Evolutionary conservation across 2,797 vertebrate genomes (phyloP).

Genomic region (Sciurus vulgaris): DNA sequence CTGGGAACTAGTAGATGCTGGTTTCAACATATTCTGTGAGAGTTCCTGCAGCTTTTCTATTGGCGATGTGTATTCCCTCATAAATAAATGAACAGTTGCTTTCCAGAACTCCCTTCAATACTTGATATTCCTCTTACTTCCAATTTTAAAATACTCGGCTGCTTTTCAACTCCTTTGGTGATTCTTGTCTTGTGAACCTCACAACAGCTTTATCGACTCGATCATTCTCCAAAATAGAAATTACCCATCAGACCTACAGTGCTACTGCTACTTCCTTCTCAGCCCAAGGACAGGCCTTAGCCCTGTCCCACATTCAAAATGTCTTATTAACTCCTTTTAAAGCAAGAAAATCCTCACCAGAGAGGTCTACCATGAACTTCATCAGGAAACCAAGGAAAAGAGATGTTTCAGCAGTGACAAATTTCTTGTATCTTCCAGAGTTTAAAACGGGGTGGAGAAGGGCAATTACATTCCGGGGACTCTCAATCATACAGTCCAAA

Average conservation of each 20-base stretch:
- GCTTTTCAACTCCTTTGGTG: neutral
- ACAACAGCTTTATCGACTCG: neutral
- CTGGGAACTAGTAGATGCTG: neutral
- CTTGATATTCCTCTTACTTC: neutral
- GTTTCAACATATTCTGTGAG: neutral
- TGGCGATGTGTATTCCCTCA: neutral
- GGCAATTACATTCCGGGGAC: neutral
- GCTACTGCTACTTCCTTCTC: neutral
- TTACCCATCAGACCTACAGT: neutral
- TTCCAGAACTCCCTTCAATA: neutral
- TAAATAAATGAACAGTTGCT: neutral
- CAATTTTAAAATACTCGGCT: neutral
- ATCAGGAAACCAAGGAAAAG: neutral
- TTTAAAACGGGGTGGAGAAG: neutral
- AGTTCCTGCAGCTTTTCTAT: neutral
- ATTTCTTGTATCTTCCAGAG: neutral
- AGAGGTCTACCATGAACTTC: neutral
- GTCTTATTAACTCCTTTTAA: neutral
- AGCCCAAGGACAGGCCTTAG: neutral
- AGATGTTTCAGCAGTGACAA: neutral
- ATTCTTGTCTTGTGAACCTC: neutral
- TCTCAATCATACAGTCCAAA: neutral
- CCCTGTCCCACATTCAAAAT: neutral
- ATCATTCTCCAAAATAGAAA: slow-evolving; percentile 7
- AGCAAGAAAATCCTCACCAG: neutral